These are phyloP conservation scores for Chromobotia macracanthus DNA, from an alignment of 2,797 vertebrate species.

Conservation along the genomic window DNA sequence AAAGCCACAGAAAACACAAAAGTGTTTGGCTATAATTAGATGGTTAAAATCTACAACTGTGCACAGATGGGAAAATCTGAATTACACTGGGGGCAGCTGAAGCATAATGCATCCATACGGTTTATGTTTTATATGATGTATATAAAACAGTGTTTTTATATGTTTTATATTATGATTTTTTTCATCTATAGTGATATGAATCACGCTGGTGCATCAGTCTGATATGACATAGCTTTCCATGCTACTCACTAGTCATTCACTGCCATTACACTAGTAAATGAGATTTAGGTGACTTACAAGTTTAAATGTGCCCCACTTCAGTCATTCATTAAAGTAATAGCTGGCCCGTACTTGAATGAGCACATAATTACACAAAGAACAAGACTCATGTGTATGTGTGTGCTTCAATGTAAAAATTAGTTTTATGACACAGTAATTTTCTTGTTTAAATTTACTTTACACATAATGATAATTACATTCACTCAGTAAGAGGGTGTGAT, in stretches of 20 bases:
- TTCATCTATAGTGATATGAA: background rate
- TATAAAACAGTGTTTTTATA: too few relatives aligned
- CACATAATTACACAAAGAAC: background rate
- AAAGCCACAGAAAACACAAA: background rate
- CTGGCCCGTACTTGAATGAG: background rate
- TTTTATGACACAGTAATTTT: background rate
- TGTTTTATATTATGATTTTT: slow-evolving; percentile 8
- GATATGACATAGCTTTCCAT: too few relatives aligned
- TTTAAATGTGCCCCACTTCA: background rate
- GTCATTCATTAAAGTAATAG: slow-evolving; percentile 1
- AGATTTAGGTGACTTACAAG: background rate
- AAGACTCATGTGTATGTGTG: background rate
- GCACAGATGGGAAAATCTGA: background rate
- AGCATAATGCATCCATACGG: background rate
- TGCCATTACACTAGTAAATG: background rate
- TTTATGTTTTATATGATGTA: background rate
- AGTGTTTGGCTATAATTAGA: background rate
- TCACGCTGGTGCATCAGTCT: too few relatives aligned
- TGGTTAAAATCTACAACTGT: background rate
- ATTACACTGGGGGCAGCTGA: background rate
- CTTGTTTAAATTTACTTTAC: background rate
- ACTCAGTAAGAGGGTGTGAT: too few relatives aligned
- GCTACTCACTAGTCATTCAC: too few relatives aligned
- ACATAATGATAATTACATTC: background rate
- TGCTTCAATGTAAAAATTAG: background rate